Percentiles rank a stretch among this genome's conserved stretches.
phyloP scores from a whole-genome alignment of 1,140 invertebrate species.

The Arion vulgaris region DNA sequence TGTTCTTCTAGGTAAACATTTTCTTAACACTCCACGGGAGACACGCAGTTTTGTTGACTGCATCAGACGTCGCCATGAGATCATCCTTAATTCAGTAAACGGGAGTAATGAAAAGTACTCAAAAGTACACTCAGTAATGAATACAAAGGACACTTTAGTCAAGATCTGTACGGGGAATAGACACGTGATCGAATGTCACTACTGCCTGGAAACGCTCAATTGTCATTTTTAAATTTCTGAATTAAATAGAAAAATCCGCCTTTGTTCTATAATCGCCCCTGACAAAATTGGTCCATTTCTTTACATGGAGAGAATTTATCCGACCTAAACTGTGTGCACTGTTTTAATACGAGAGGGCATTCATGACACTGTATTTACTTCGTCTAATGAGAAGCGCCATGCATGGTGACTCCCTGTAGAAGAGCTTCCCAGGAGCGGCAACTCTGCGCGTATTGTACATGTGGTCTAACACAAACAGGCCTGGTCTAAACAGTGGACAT shows the following conservation, averaged over 20 bases:
- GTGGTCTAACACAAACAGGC: conserved; percentile 11
- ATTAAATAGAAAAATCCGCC: neutral
- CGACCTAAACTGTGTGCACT: neutral
- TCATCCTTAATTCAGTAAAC: too few relatives aligned
- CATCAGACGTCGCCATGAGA: too few relatives aligned
- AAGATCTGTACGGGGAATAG: neutral
- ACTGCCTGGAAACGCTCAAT: neutral
- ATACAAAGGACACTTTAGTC: neutral
- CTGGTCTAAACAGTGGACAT: neutral
- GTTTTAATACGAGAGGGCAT: neutral
- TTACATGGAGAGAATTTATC: conserved; percentile 3
- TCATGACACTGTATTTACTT: conserved; percentile 5
- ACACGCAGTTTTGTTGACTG: too few relatives aligned
- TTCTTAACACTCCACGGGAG: too few relatives aligned
- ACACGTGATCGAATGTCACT: neutral
- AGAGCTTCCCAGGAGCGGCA: neutral
- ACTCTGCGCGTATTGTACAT: neutral
- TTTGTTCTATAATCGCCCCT: neutral
- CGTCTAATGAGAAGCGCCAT: conserved; percentile 13
- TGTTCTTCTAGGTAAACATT: too few relatives aligned
- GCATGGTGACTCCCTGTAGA: neutral
- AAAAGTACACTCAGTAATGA: neutral
- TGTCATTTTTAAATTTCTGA: neutral
- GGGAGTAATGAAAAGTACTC: too few relatives aligned
- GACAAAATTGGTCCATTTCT: neutral